Evolutionary conservation across 2,797 vertebrate species (phyloP), one percentile per base, ranked within the genome.

Genomic region (Aulostomus chinensis): DNA sequence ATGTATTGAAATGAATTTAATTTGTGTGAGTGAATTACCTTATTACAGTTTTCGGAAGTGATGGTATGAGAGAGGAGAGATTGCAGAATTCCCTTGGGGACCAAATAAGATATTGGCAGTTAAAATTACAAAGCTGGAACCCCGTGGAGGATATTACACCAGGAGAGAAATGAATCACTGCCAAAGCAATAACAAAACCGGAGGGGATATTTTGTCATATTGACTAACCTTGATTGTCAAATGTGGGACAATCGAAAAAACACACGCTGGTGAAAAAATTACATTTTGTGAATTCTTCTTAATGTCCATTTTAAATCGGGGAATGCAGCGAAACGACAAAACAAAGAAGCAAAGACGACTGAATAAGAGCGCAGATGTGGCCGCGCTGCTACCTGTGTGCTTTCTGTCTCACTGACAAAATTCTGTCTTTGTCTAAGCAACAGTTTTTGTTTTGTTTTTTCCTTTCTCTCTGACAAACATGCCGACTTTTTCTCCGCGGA

Each of bases 401-500:
- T 41, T 52, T 56, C 25, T 61, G 39, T 57, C 30, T 7, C 25
- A 5, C 7, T 34, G 54, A 70, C 64, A 55, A 58, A 84, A 67
- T 43, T 24, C 42, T 56, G 48, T 73, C 80, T 84, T 83, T 86
- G 74, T 86, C 51, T 35, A 11, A 37, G 57, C 31, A 30, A 32
- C 35, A 63, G 39, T n/a, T n/a, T n/a, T n/a, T n/a, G n/a, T n/a
- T n/a, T n/a, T n/a, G n/a, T n/a, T 21, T 21, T 3, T 21, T 21
- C 20, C 6, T 2, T 8, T 25, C 3, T 25, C 24, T 53, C 36
- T 42, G 64, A 74, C 71, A 74, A 83, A 90, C n/a, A 81, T 76
- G 22, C 71, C 63, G 43, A 84, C 84, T 89, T 89, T 90, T 84
- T 91, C 73, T 71, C 42, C 55, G 68, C 35, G 9, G 53, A 26